These are phyloP conservation scores for Drosophila engyochracea DNA, from an alignment of 2,888 invertebrate species.

Conservation along the genomic window DNA sequence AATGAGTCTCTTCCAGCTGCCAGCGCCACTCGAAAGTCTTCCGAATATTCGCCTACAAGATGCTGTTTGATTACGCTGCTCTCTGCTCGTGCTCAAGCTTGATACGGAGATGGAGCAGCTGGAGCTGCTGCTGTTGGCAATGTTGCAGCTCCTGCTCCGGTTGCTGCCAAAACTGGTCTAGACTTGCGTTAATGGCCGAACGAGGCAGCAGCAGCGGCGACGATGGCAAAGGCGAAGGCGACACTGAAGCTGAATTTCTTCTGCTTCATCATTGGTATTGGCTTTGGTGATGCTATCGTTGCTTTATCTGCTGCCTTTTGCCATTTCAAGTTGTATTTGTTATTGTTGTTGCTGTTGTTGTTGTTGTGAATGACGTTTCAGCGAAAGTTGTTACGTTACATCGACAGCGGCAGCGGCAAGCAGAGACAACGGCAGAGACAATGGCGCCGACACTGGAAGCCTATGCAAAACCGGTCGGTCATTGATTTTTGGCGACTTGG, in stretches of 20 bases:
- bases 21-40: conserved; percentile 44
- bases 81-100: conserved; percentile 13
- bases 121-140: conserved; percentile 17
- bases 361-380: conserved; percentile 75
- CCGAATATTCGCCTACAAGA: conserved; percentile 45
- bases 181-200: conserved; percentile 67
- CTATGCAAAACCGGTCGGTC: conserved; percentile 79
- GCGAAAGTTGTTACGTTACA: conserved; percentile 80
- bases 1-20: conserved; percentile 65
- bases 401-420: conserved; percentile 57
- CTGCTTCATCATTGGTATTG: conserved; percentile 61
- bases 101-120: conserved; percentile 17
- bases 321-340: conserved; percentile 59
- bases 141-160: conserved; percentile 36
- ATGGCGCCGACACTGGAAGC: conserved; percentile 60
- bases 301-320: conserved; percentile 76
- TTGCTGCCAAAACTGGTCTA: conserved; percentile 68
- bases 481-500: conserved; percentile 77
- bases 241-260: conserved; percentile 60
- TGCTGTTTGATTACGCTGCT: conserved; percentile 26
- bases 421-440: conserved; percentile 13
- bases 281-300: conserved; percentile 56
- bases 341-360: conserved; percentile 21
- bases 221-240: conserved; percentile 22
- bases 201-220: conserved; percentile 17